A percentile compares a stretch with the other conserved stretches of the same genome.
Evolutionary conservation across 2,113 vertebrate species (phyloP).

Genomic region (Callipepla squamata): DNA sequence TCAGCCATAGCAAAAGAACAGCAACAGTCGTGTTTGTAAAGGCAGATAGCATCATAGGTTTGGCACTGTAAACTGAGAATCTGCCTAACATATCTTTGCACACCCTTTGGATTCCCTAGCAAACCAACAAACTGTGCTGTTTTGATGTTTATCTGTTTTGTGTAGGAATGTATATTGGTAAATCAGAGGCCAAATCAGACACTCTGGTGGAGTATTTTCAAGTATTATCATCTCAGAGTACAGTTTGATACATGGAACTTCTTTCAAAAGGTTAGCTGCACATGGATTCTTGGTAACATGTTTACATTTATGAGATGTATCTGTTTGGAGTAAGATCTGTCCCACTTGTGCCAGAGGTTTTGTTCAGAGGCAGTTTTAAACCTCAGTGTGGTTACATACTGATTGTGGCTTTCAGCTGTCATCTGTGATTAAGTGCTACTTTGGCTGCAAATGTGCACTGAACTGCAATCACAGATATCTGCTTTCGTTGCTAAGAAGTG

Average conservation of each 20-base stretch:
- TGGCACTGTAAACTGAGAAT: neutral
- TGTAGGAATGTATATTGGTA: neutral
- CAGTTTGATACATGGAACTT: neutral
- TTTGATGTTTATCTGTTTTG: neutral
- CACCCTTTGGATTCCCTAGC: neutral
- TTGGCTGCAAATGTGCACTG: neutral
- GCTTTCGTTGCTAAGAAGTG: neutral
- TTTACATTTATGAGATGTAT: neutral
- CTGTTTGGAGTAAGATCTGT: neutral
- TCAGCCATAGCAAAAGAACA: neutral
- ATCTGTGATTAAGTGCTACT: neutral
- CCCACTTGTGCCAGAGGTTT: neutral
- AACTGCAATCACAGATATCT: neutral
- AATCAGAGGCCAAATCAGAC: neutral
- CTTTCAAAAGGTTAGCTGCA: neutral
- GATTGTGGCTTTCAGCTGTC: neutral
- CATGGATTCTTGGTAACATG: neutral
- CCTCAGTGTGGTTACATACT: neutral
- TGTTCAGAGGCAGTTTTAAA: constrained; percentile 7
- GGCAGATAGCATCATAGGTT: neutral
- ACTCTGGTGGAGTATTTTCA: neutral
- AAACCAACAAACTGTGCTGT: neutral
- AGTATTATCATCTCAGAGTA: neutral
- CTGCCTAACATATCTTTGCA: neutral
- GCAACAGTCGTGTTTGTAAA: neutral